These are phyloP conservation scores for Cynaeus angustus DNA, from an alignment of 2,888 invertebrate genomes.

Conservation along the genomic window DNA sequence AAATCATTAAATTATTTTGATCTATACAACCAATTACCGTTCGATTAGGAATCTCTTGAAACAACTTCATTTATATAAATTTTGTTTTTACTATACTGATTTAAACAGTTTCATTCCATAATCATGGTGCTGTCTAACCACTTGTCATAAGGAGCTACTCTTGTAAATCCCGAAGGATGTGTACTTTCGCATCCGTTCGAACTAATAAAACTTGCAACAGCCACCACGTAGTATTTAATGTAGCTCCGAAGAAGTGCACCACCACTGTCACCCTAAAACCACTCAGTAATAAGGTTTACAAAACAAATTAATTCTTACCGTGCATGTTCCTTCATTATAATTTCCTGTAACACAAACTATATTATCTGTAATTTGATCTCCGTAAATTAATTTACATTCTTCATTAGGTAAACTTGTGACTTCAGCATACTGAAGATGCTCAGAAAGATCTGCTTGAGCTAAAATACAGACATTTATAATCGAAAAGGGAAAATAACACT, in stretches of 20 bases:
- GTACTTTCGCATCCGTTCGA: conserved; percentile 33
- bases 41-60: too few species aligned
- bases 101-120: too few species aligned
- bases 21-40: too few species aligned
- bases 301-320: too few species aligned
- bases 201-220: conserved; percentile 27
- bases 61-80: too few species aligned
- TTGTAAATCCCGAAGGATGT: conserved; percentile 34
- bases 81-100: too few species aligned
- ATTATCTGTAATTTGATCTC: not conserved
- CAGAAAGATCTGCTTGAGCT: not conserved
- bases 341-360: conserved; percentile 4
- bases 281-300: too few species aligned
- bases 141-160: not conserved
- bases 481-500: too few species aligned
- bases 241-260: not conserved
- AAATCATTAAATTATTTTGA: too few species aligned
- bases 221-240: not conserved
- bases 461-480: not conserved
- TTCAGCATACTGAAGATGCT: not conserved
- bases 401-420: not conserved
- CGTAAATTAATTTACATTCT: not conserved
- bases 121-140: too few species aligned
- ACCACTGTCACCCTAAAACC: conserved; percentile 18
- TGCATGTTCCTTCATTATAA: conserved; percentile 11